Base-by-base conservation (phyloP, 1,140 invertebrate genomes). In the Neodiprion fabricii region DNA sequence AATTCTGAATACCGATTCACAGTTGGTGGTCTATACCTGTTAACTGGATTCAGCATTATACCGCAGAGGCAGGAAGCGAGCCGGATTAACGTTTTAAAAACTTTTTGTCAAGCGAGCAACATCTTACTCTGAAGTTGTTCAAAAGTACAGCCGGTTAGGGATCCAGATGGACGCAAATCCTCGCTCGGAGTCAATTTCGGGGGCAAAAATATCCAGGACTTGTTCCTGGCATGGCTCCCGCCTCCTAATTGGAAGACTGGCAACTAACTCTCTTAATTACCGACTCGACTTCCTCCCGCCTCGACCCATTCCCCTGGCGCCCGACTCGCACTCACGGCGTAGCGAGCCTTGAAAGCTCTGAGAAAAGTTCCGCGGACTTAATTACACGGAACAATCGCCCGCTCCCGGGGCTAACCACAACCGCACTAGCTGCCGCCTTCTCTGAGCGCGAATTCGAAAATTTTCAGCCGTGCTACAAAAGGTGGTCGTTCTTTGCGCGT, bases 211-310 rank as follows among this genome's bases (percentile, higher is more conserved):
- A 5, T 61, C 53, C 11, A 61, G 53, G 53, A 61, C n/a, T 61
- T 61, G 81, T 79, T 79, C 78, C 78, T 75, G 74, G 75, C 78
- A 76, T 77, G 78, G 81, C 70, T 71, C 70, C 70, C 11, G 48
- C 79, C 82, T 84, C 85, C 85, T 88, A 88, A 88, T 88, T 88
- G 86, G 85, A 82, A 87, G 85, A 86, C 86, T 84, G 82, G 85
- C 86, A 87, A 87, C 86, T 87, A 87, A 87, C 87, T 87, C 86
- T 87, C 86, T 88, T 87, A 88, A 87, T 88, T 88, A 87, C 85
- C 85, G 84, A 84, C 85, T 87, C 82, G 76, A 78, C 80, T 86
- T 84, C 84, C 85, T 85, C 81, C 75, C 76, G 72, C 81, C 79
- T 81, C 71, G 11, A 5, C 53, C 40, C 49, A 48, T 12, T 40